A percentile compares a stretch with the other conserved stretches of the same genome.
These are phyloP conservation scores for Ctenoplectra terminalis DNA, from an alignment of 1,140 invertebrate genomes.

Conservation along the genomic window DNA sequence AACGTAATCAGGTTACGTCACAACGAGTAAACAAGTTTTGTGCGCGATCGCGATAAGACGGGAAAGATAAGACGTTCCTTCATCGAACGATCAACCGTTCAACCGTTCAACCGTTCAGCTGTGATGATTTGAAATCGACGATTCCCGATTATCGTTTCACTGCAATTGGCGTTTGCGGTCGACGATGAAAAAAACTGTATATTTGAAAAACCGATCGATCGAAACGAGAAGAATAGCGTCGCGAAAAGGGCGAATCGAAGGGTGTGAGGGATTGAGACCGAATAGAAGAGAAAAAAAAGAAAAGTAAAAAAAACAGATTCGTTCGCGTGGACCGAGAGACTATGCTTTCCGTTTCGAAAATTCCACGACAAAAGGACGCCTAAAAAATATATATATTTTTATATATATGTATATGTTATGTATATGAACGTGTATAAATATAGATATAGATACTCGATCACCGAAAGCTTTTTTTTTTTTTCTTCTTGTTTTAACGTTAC, in stretches of 20 bases:
- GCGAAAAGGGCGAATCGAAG: neutral
- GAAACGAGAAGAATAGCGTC: constrained; percentile 40
- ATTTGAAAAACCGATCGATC: constrained; percentile 10
- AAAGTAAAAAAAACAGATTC: neutral
- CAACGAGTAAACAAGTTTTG: constrained; percentile 1
- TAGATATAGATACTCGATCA: constrained; percentile 71
- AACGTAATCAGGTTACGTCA: neutral
- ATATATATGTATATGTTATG: constrained; percentile 44
- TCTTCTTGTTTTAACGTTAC: neutral
- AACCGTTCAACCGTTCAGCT: too few relatives aligned
- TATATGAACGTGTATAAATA: constrained; percentile 46
- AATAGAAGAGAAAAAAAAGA: neutral
- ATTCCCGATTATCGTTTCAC: neutral
- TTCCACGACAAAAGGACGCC: constrained; percentile 72
- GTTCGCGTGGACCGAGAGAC: constrained; percentile 46
- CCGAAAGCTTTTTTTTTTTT: constrained; percentile 37
- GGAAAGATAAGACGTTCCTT: neutral
- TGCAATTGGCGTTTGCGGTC: neutral
- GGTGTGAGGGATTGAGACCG: neutral
- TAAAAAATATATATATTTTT: constrained; percentile 70
- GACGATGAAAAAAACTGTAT: neutral
- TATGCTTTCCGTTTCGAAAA: constrained; percentile 63
- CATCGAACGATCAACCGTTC: neutral
- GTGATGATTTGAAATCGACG: neutral
- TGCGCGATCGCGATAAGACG: constrained; percentile 37